Conservation (phyloP, 1,140 invertebrate species). For the Tenebrio molitor region DNA sequence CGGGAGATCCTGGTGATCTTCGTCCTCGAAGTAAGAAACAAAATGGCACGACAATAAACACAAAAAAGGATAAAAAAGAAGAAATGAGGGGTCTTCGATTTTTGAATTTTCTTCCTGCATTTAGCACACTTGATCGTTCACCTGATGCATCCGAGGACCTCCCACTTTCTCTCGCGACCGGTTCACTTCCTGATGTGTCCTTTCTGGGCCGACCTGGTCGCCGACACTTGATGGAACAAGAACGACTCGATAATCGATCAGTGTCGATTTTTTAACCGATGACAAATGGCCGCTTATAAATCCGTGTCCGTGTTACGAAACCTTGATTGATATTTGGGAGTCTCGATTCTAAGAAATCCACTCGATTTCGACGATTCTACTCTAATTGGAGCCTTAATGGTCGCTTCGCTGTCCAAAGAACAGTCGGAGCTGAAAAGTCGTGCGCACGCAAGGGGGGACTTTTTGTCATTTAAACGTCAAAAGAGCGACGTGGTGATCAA, state of each 20-base stretch:
- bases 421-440: too few relatives aligned
- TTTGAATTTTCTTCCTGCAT: too few relatives aligned
- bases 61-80: too few relatives aligned
- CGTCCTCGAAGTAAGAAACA: too few relatives aligned
- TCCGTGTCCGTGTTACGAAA: constrained; percentile 13
- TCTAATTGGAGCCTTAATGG: too few relatives aligned
- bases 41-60: too few relatives aligned
- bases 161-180: constrained; percentile 22
- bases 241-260: constrained; percentile 24
- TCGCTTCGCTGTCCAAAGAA: too few relatives aligned
- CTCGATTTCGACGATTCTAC: too few relatives aligned
- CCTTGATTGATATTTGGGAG: constrained; percentile 8
- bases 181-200: neutral
- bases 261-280: constrained; percentile 2
- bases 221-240: constrained; percentile 6
- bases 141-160: constrained; percentile 7
- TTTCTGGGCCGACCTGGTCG: neutral
- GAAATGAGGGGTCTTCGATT: too few relatives aligned
- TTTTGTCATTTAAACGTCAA: neutral
- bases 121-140: constrained; percentile 32
- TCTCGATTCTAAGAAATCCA: neutral
- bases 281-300: constrained; percentile 14
- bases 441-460: neutral
- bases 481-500: neutral
- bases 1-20: too few relatives aligned